These are phyloP conservation scores for Cheiracanthium punctorium DNA, from an alignment of 2,888 invertebrate species.

Conservation along the genomic window DNA sequence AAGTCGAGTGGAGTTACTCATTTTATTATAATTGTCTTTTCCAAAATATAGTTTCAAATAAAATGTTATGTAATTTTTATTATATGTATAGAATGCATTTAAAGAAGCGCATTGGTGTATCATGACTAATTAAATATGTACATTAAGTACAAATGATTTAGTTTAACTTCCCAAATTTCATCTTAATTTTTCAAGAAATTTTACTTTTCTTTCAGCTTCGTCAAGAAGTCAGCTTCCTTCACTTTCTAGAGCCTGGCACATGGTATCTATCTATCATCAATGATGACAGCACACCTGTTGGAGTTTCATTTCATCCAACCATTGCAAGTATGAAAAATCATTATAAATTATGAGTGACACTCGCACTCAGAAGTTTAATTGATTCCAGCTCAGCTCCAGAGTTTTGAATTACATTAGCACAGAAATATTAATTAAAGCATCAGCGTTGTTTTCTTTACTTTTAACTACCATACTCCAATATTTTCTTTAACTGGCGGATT, in stretches of 20 bases:
- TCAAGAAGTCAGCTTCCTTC: conserved; percentile 83
- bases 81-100: no score
- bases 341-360: neutral
- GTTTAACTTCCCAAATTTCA: no score
- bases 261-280: conserved; percentile 98
- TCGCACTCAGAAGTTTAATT: neutral
- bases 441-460: neutral
- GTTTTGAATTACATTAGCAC: neutral
- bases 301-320: conserved; percentile 59
- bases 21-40: no score
- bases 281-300: conserved; percentile 78
- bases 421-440: neutral
- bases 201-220: conserved; percentile 60
- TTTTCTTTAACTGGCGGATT: neutral
- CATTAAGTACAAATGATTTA: no score
- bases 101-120: no score
- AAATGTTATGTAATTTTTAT: no score
- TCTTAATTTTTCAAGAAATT: no score
- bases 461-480: neutral
- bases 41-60: no score
- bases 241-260: conserved; percentile 96
- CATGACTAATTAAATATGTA: no score
- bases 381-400: neutral
- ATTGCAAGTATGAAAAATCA: conserved; percentile 56
- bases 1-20: no score